Evolutionary conservation across 1,140 invertebrate species (phyloP).

Genomic region (Aporrectodea caliginosa): DNA sequence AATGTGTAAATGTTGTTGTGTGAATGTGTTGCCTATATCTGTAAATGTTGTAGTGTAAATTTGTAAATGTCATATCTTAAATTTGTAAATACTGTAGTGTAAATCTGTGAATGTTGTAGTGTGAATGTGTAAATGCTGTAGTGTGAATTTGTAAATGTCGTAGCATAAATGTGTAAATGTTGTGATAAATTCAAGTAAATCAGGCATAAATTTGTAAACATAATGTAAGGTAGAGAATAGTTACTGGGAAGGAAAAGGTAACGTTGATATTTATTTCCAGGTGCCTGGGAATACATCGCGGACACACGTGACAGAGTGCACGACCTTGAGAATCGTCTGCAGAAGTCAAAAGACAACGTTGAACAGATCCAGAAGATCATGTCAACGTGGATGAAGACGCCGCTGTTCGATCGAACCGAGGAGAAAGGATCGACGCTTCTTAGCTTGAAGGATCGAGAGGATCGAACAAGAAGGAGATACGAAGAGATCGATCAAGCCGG

Average conservation of each 20-base stretch:
- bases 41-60: background rate
- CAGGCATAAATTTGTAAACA: no score
- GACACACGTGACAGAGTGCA: conserved; percentile 72
- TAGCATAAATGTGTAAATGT: background rate
- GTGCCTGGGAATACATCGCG: conserved; percentile 75
- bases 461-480: conserved; percentile 70
- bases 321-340: conserved; percentile 72
- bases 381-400: conserved; percentile 71
- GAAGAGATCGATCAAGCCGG: conserved; percentile 69
- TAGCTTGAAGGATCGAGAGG: conserved; percentile 74
- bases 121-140: background rate
- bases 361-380: conserved; percentile 72
- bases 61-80: background rate
- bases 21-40: no score
- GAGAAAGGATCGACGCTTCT: conserved; percentile 76
- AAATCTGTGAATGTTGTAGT: background rate
- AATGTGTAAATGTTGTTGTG: no score
- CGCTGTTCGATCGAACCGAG: conserved; percentile 78
- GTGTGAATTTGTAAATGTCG: background rate
- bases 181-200: background rate
- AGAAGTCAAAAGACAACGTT: conserved; percentile 79
- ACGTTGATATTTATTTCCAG: conserved; percentile 59
- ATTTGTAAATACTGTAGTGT: background rate
- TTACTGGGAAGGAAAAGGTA: no score
- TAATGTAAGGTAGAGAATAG: no score